A percentile compares a stretch with the other conserved stretches of the same genome.
phyloP scores from a whole-genome alignment of 2,797 vertebrate species.

The Bradypodion ventrale region DNA sequence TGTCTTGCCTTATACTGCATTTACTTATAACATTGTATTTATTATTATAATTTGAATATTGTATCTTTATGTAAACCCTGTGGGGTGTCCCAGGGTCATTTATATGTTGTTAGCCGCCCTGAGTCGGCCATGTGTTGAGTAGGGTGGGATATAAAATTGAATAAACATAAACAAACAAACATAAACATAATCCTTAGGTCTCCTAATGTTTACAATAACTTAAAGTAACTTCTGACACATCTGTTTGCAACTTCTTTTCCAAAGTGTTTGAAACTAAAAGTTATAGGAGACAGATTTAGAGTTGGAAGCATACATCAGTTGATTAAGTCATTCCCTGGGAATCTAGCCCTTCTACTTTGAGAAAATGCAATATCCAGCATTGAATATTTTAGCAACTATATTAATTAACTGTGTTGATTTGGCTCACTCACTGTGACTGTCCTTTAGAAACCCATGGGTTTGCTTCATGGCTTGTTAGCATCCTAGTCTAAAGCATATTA shows the following conservation, averaged over 20 bases:
- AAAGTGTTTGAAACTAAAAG: background rate
- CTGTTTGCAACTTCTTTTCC: background rate
- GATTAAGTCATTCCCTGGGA: background rate
- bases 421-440: slow-evolving; percentile 53
- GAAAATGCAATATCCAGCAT: background rate
- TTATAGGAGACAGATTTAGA: background rate
- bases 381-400: slow-evolving; percentile 57
- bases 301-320: background rate
- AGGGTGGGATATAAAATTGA: no score
- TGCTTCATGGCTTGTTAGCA: slow-evolving; percentile 47
- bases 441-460: slow-evolving; percentile 46
- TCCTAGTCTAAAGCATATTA: slow-evolving; percentile 59
- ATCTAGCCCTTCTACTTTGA: background rate
- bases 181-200: background rate
- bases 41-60: no score
- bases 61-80: no score
- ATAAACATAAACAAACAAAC: no score
- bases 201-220: background rate
- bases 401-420: slow-evolving; percentile 58
- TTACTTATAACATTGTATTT: no score
- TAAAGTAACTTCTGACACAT: background rate
- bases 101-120: no score
- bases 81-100: no score
- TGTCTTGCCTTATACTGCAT: no score
- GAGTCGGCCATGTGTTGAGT: no score